Evolutionary conservation across 2,113 vertebrate genomes (phyloP).

Genomic region (Hylia prasina): DNA sequence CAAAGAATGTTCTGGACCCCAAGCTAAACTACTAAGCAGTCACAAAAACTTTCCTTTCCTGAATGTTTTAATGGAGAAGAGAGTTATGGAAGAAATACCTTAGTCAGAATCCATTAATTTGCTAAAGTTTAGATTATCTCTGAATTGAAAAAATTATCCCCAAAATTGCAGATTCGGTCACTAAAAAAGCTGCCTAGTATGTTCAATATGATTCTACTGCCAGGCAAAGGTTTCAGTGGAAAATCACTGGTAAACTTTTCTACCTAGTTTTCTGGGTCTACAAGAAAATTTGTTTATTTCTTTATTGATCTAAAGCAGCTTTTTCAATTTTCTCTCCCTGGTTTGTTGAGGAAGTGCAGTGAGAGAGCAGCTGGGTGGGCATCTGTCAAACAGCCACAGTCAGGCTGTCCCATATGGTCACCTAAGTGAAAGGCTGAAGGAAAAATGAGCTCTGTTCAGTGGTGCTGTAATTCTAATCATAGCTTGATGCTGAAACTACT

Average conservation of each 20-base stretch:
- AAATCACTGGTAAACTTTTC: not conserved
- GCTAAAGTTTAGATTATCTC: not conserved
- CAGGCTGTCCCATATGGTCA: not conserved
- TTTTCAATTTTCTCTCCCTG: not conserved
- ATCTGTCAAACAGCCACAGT: not conserved
- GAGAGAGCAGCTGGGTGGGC: not conserved
- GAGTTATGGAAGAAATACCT: not conserved
- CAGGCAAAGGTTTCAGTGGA: not conserved
- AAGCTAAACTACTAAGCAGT: not conserved
- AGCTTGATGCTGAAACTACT: not conserved
- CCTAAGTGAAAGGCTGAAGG: not conserved
- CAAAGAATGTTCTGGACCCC: not conserved
- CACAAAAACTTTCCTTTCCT: not conserved
- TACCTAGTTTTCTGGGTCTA: not conserved
- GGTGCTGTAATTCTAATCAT: not conserved
- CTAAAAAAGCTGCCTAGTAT: not conserved
- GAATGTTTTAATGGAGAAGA: not conserved
- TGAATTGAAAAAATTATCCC: not conserved
- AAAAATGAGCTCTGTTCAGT: not conserved
- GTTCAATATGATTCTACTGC: not conserved
- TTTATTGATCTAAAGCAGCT: not conserved
- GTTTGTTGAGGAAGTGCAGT: not conserved
- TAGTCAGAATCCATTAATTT: not conserved
- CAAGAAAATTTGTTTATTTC: not conserved
- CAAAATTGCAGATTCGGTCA: not conserved